A percentile compares a stretch with the other conserved stretches of the same genome.
Evolutionary conservation across 2,797 vertebrate genomes (phyloP).

Genomic region (Cuniculus paca): DNA sequence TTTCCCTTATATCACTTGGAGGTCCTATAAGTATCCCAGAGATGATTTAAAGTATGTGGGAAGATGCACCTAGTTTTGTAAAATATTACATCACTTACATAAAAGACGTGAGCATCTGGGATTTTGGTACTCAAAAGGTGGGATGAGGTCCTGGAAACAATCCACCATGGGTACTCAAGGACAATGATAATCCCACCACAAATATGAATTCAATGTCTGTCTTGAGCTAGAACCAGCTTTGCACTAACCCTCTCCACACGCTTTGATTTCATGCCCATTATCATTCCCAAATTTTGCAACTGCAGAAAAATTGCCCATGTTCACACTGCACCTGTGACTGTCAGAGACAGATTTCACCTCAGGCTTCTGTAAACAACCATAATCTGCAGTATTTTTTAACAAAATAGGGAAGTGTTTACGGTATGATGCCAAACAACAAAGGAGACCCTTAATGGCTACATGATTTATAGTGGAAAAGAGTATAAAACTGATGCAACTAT

Average conservation of each 20-base stretch:
- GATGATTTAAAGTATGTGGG: not conserved
- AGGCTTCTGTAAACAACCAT: not conserved
- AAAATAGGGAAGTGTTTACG: not conserved
- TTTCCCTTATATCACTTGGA: not conserved
- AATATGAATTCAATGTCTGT: not conserved
- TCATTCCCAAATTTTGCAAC: not conserved
- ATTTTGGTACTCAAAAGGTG: not conserved
- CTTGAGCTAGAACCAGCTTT: not conserved
- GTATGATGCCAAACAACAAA: not conserved
- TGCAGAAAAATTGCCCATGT: not conserved
- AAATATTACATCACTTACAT: not conserved
- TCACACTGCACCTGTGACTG: not conserved
- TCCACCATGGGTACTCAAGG: not conserved
- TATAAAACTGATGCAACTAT: not conserved
- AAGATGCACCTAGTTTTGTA: not conserved
- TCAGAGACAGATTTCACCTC: not conserved
- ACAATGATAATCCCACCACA: no score
- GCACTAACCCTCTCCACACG: not conserved
- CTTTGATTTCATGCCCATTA: not conserved
- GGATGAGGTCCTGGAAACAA: not conserved
- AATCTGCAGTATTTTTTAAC: not conserved
- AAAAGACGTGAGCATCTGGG: not conserved
- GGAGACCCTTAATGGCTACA: not conserved
- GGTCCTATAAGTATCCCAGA: not conserved
- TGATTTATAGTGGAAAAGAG: not conserved